Evolutionary conservation across 2,113 vertebrate genomes (phyloP).

Genomic region (Cygnus atratus): DNA sequence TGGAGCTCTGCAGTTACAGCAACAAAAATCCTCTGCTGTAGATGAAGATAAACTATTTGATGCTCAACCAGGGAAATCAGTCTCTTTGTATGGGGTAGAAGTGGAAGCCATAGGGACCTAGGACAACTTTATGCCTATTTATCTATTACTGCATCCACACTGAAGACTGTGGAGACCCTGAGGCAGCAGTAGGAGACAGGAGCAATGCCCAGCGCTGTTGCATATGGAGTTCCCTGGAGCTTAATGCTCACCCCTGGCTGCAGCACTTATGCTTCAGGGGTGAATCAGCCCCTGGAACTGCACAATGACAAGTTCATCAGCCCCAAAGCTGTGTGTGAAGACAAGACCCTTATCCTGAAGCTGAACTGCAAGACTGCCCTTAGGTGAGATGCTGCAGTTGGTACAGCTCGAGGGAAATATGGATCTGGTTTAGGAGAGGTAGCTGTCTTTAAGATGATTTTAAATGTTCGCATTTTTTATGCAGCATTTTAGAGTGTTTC

Average conservation of each 20-base stretch:
- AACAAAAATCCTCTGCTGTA: background rate
- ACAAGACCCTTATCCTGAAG: background rate
- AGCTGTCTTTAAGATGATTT: background rate
- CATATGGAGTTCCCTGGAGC: background rate
- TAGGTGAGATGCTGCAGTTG: background rate
- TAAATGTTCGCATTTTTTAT: slow-evolving; percentile 17
- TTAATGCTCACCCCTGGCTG: background rate
- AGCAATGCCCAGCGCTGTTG: background rate
- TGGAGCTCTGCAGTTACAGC: background rate
- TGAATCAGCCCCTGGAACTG: background rate
- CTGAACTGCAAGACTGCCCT: background rate
- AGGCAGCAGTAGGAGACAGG: background rate
- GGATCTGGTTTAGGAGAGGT: background rate
- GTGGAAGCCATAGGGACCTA: background rate
- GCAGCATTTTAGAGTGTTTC: background rate
- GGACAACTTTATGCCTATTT: background rate
- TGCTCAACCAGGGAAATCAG: background rate
- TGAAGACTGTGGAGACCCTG: background rate
- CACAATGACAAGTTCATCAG: background rate
- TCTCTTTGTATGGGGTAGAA: background rate
- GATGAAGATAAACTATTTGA: background rate
- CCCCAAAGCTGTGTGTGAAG: background rate
- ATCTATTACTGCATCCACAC: background rate
- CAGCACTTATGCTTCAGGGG: background rate
- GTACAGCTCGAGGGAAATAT: background rate